Evolutionary conservation across 2,113 vertebrate genomes (phyloP), one percentile per base, ranked within the genome.

Genomic region (Cynocephalus volans): DNA sequence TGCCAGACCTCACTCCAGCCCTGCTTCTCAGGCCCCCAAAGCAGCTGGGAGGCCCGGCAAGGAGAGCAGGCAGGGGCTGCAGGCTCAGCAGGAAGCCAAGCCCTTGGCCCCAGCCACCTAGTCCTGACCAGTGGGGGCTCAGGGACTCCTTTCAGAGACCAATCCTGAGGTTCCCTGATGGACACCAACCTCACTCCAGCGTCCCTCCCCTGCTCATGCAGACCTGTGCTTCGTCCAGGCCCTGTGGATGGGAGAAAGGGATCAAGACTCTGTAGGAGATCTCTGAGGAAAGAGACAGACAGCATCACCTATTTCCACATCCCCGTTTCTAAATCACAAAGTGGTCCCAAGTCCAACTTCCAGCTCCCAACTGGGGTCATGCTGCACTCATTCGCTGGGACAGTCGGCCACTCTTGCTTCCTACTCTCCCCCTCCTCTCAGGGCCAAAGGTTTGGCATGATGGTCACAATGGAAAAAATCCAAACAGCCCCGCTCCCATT

Each of bases 21-120:
- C 79, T 75, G 93, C 76, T 85, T 90, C 92, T 72, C 81, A 58
- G 81, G 83, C 97, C 94, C 88, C 82, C 31, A 84, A 75, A 94
- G 50, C 91, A 95, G 75, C 94, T 28, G 75, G 82, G 70, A 64
- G 72, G 54, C 75, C 17, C 0, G 60, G 72, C 62, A 26, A 72
- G 73, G n/a, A 88, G 26, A 70, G 54, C 48, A 28, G 24, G 56
- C 33, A 62, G 52, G 41, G 56, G 10, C 36, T 24, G 13, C 60
- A 58, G 52, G 70, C 18, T 84, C 9, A 5, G n/a, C 65, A 76
- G 62, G 24, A 67, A 23, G 31, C 72, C 56, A 50, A 48, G 28
- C 1, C 26, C 56, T 26, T 3, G 58, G 75, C 45, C 79, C 79
- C 62, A 33, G 70, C 31, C 36, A 31, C 21, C 41, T 4, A 11